Evolutionary conservation across 2,113 vertebrate species (phyloP), one percentile per base, ranked within the genome.

Genomic region (Stigmatopora argus): DNA sequence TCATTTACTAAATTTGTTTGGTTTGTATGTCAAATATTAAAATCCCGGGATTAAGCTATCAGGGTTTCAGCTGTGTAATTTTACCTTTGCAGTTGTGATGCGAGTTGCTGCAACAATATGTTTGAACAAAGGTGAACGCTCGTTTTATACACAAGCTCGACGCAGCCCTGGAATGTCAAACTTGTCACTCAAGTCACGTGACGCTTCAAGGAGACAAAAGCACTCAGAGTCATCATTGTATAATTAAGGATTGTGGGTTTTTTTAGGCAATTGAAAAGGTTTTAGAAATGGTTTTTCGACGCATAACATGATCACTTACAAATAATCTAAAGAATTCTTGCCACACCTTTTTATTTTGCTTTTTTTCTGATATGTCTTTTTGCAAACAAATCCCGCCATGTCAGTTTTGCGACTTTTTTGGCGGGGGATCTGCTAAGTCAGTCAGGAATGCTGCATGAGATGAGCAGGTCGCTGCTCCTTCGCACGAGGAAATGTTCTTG

Each of bases 51-150:
- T 35, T 58, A 8, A 12, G 7, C 9, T 23, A 19, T 19, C n/a
- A 19, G 13, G 31, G 14, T 31, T 10, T 17, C 1, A 44, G 2
- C 11, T 45, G n/a, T 21, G 38, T 44, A 7, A 14, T 21, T 10
- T 46, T 61, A 61, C 59, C 59, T 61, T 61, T 45, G 59, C 19
- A 17, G 41, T 23, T 12, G 41, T 46, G 19, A 45, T 15, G 59
- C n/a, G 44, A 13, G 19, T 44, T 45, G 59, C 7, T 23, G 38
- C 21, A 17, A 38, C 7, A 41, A 45, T 45, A n/a, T 61, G 41
- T 45, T 10, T 45, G 10, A 41, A 15, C 38, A 7, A 44, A 11
- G n/a, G 21, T 13, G 13, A 45, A 13, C 41, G n/a, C 3, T 4
- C 41, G 19, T 61, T 61, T 61, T 61, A 61, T 61, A 61, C 8